Conservation (phyloP, 1,140 invertebrate genomes). For the Mamestra configurata region DNA sequence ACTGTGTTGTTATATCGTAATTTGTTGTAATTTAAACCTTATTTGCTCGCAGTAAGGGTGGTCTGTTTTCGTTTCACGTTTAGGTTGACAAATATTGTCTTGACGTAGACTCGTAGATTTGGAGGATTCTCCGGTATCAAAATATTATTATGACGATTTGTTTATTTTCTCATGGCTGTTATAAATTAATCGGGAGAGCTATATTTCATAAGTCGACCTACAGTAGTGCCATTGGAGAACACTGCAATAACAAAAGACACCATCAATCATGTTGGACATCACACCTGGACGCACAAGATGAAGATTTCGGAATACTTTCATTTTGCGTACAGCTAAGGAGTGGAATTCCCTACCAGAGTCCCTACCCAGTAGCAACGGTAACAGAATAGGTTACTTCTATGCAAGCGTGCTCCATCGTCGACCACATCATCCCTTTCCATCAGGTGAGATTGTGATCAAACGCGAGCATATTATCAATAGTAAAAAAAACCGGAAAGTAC, state of each 20-base stretch:
- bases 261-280: not conserved
- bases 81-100: slow-evolving; percentile 32
- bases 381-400: too few species aligned
- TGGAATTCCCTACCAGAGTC: too few species aligned
- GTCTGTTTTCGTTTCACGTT: slow-evolving; percentile 23
- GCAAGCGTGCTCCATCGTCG: too few species aligned
- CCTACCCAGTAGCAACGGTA: too few species aligned
- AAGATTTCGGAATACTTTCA: too few species aligned
- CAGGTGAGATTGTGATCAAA: too few species aligned
- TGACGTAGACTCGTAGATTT: slow-evolving; percentile 17
- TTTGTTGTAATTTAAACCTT: slow-evolving; percentile 47
- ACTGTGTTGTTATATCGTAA: slow-evolving; percentile 28
- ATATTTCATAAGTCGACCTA: not conserved
- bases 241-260: not conserved
- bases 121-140: slow-evolving; percentile 28
- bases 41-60: not conserved
- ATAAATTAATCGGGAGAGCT: slow-evolving; percentile 16
- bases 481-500: too few species aligned
- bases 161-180: slow-evolving; percentile 44
- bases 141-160: slow-evolving; percentile 42
- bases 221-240: not conserved
- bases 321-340: too few species aligned
- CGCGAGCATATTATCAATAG: too few species aligned
- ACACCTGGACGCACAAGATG: too few species aligned
- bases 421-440: too few species aligned